Evolutionary conservation across 2,797 vertebrate species (phyloP).

Genomic region (Anas capensis): DNA sequence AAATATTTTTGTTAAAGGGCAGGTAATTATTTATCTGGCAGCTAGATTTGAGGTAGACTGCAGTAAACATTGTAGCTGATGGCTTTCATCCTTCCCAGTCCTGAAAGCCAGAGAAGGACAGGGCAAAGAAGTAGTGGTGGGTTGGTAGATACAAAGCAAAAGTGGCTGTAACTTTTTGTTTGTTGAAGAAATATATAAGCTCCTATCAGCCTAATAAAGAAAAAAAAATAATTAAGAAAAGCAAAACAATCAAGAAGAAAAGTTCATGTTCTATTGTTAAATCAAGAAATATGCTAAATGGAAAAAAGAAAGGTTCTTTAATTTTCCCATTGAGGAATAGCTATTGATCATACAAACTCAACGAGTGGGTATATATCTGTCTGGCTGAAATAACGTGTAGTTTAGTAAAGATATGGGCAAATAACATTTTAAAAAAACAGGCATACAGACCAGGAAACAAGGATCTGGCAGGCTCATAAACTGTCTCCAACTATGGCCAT

Average conservation of each 20-base stretch:
- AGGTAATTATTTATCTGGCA: neutral
- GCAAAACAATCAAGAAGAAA: neutral
- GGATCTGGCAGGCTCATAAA: neutral
- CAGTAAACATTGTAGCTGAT: neutral
- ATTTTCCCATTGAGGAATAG: neutral
- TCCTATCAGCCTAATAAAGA: neutral
- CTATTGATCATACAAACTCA: neutral
- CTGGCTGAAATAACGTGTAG: neutral
- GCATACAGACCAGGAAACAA: neutral
- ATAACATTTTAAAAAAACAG: neutral
- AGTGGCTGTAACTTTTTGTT: neutral
- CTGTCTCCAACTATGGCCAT: neutral
- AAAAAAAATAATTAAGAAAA: neutral
- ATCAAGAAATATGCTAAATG: neutral
- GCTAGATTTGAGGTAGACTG: neutral
- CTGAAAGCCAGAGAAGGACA: neutral
- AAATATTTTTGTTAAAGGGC: neutral
- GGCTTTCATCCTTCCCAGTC: neutral
- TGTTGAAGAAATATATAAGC: neutral
- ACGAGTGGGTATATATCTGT: neutral
- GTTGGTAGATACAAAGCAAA: neutral
- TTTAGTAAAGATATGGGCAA: neutral
- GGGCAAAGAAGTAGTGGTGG: neutral
- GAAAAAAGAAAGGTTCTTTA: neutral
- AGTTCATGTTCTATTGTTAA: neutral